Conservation (phyloP, 2,113 vertebrate genomes). For the Nansenia antarctica region DNA sequence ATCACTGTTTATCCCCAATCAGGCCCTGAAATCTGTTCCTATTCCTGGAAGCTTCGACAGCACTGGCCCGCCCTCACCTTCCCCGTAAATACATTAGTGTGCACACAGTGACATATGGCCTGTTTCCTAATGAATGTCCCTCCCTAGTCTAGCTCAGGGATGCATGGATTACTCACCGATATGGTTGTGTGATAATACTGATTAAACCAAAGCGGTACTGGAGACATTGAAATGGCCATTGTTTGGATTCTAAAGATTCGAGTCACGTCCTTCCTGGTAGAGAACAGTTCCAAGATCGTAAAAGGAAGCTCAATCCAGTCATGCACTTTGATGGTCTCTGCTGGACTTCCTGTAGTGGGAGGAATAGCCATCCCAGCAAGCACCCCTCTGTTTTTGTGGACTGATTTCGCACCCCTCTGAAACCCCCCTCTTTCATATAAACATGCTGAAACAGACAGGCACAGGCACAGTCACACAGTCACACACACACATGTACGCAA, state of each 20-base stretch:
- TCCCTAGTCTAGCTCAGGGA: constrained; percentile 1
- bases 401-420: not conserved
- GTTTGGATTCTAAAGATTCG: constrained; percentile 3
- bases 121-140: constrained; percentile 51
- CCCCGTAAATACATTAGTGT: constrained; percentile 15
- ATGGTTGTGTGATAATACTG: constrained; percentile 45
- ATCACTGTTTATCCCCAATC: constrained; percentile 71
- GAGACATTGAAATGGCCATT: constrained; percentile 2
- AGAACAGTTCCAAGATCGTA: not conserved
- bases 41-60: constrained; percentile 53
- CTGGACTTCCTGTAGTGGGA: constrained; percentile 24
- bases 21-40: constrained; percentile 61
- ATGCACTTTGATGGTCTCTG: constrained; percentile 29
- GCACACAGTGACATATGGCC: constrained; percentile 52
- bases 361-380: constrained; percentile 1
- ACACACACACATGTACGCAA: not conserved
- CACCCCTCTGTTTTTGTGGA: constrained; percentile 15
- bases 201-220: constrained; percentile 22
- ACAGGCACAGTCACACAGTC: not conserved
- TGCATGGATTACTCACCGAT: not conserved
- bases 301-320: constrained; percentile 9
- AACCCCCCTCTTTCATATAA: too few species aligned
- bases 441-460: not conserved
- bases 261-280: constrained; percentile 2
- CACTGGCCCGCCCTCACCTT: constrained; percentile 44